Evolutionary conservation across 1,140 invertebrate species (phyloP), one percentile per base, ranked within the genome.

Genomic region (Glossosoma conforme): DNA sequence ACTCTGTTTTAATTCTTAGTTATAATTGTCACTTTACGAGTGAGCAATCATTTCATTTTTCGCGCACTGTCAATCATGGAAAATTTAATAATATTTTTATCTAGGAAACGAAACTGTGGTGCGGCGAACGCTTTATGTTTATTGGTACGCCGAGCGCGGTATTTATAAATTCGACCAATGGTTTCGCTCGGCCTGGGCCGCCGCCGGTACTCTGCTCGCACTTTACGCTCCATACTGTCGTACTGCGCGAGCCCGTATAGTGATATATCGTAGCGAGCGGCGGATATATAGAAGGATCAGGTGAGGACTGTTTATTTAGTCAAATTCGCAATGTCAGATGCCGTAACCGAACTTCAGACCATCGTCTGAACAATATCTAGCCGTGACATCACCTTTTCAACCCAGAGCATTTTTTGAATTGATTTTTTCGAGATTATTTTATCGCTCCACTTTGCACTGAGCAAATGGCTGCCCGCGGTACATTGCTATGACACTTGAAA

Each of bases 401-500:
- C 36, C 13, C 32, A 15, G n/a, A 33, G n/a, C n/a, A 13, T 33
- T 17, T 38, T n/a, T 38, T 4, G 17, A 42, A 50, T 42, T 43
- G 9, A 15, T 41, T 14, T 28, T 50, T 50, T 50, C 22, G 22
- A 30, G 18, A 22, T 48, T 35, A 50, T 50, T 50, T 35, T 43
- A 32, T 50, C 37, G 30, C 35, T 51, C 41, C 22, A 43, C 41
- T 51, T 44, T 44, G 44, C 46, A 41, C 28, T 68, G 66, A 68
- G 69, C 70, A 73, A 73, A 73, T 73, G 70, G 70, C 70, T 73
- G 70, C 69, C n/a, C 70, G 65, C 64, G 68, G 62, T 66, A 64
- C 61, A n/a, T n/a, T n/a, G n/a, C n/a, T n/a, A 65, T 72, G 66
- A 67, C 66, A 68, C 58, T 66, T 58, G 46, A 38, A 17, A 40